Evolutionary conservation across 1,140 invertebrate species (phyloP), one percentile per base, ranked within the genome.

Genomic region (Lepidurus packardi): DNA sequence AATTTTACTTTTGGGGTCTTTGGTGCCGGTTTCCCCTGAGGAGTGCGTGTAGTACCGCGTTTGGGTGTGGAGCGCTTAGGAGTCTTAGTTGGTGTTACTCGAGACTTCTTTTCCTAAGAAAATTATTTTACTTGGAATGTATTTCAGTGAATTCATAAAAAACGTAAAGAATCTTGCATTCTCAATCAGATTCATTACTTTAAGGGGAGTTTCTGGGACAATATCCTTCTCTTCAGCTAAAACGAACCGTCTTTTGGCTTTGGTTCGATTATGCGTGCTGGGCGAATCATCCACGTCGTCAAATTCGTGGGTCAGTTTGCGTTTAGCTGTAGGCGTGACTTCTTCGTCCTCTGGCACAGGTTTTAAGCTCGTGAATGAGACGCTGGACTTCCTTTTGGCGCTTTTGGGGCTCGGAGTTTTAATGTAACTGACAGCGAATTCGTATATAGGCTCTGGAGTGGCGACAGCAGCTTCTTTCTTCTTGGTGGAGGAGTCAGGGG

Each of bases 41-140:
- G 78, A 73, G 77, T 75, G 24, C 24, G 25, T 74, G 16, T 6
- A 41, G 13, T 9, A 79, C 75, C 16, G 6, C 41, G 43, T 65
- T 79, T 21, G 21, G 41, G 16, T 2, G 43, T 75, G 8, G 74
- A 42, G 21, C 21, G 41, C 13, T 25, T 42, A 25, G 43, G 41
- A 44, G 41, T 75, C n/a, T 21, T 21, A n/a, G 43, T 75, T 42
- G n/a, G 21, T n/a, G 43, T 44, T n/a, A 44, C 74, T 6, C 16
- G 74, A 21, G 41, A 75, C 6, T 75, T 75, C 41, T n/a, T 34
- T 42, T 21, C 74, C 25, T 43, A 34, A 24, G 74, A 21, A 25
- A 13, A 21, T 8, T 75, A 21, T 75, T 1, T 2, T n/a, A n/a
- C n/a, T n/a, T n/a, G n/a, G n/a, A 75, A n/a, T 75, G 25, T 47